These are phyloP conservation scores for Mythimna pallens DNA, from an alignment of 2,888 invertebrate species.

Conservation along the genomic window DNA sequence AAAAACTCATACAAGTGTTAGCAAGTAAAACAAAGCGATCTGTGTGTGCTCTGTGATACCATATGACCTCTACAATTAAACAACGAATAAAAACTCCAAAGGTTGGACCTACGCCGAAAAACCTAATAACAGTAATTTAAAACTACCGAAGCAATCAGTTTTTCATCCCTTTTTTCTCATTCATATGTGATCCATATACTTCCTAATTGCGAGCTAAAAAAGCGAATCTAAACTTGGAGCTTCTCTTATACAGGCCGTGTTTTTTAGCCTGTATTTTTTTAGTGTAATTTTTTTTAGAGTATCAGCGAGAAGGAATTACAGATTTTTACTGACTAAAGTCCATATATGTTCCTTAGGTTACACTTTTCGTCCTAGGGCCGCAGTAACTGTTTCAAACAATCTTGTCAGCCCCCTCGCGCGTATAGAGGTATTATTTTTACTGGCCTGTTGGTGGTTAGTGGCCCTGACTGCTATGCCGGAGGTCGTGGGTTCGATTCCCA, in stretches of 20 bases:
- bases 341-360: too few relatives aligned
- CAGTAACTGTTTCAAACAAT: too few relatives aligned
- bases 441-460: too few relatives aligned
- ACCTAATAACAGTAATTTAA: constrained; percentile 43
- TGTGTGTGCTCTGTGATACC: background rate
- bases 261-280: background rate
- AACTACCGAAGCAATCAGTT: constrained; percentile 44
- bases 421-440: too few relatives aligned
- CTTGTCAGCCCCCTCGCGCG: too few relatives aligned
- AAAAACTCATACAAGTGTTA: too few relatives aligned
- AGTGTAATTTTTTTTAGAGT: too few relatives aligned
- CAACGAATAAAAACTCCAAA: constrained; percentile 16
- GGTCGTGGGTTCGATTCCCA: too few relatives aligned
- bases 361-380: too few relatives aligned
- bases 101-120: constrained; percentile 21
- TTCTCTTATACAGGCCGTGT: constrained; percentile 21
- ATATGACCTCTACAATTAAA: constrained; percentile 26
- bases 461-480: too few relatives aligned
- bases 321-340: too few relatives aligned
- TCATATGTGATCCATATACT: constrained; percentile 50
- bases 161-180: constrained; percentile 40
- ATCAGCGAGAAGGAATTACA: too few relatives aligned
- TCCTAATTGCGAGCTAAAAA: constrained; percentile 57
- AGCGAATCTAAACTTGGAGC: constrained; percentile 28
- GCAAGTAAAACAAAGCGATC: background rate